Evolutionary conservation across 1,140 invertebrate genomes (phyloP), one percentile per base, ranked within the genome.

Genomic region (Ceratina calcarata): DNA sequence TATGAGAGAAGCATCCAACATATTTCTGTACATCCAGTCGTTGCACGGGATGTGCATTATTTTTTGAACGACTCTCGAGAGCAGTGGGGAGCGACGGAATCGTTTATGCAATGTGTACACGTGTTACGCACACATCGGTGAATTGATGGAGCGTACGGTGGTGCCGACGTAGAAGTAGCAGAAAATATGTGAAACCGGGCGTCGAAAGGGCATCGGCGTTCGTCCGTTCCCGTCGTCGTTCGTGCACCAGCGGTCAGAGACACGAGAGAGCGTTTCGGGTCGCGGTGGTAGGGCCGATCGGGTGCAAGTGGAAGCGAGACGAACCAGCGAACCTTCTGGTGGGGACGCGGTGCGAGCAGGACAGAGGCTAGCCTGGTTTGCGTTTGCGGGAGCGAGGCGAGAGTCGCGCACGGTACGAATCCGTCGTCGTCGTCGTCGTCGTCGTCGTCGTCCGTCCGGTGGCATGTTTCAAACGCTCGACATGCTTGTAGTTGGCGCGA

Each of bases 391-490:
- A 49, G 66, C 20, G 53, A 78, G 80, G 71, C 55, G 55, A 57
- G 37, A 76, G 74, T 85, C 83, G 89, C 86, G 78, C 85, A 90
- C 90, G 80, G 91, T 88, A 91, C 86, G 88, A 88, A 91, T 45
- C 37, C 37, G 37, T 45, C 37, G 37, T 45, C 37, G 37, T 45
- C 37, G 37, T 45, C 37, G 37, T 45, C 37, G 37, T 45, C 3
- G 37, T 45, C 37, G 37, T 45, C 37, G 37, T 45, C 88, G 86
- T 88, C 37, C 88, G 86, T 88, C 70, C 89, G 88, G 84, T 86
- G 89, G 90, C 91, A 92, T 91, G 91, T 91, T 82, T 89, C 90
- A 88, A 91, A 90, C 87, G 88, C 89, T 87, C 89, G 83, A 88
- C 90, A 91, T 92, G 90, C 86, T 90, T 87, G 87, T 89, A 89